phyloP scores from a whole-genome alignment of 1,140 invertebrate genomes.

The Phenacoccus solenopsis region DNA sequence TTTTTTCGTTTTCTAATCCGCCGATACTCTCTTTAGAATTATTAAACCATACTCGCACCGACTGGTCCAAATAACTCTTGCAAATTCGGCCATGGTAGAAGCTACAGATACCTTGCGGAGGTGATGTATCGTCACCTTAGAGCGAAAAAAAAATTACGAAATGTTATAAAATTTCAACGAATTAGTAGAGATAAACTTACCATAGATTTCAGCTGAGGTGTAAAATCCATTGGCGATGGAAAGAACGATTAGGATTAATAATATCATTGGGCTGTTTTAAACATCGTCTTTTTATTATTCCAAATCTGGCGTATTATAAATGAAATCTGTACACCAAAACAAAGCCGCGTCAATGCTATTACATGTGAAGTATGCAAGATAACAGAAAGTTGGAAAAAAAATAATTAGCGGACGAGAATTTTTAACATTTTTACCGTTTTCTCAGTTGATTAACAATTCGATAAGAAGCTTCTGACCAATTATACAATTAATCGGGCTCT shows the following conservation, averaged over 20 bases:
- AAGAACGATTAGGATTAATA: not conserved
- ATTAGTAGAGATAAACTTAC: not conserved
- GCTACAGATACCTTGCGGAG: constrained; percentile 54
- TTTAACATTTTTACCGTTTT: no score
- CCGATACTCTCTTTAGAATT: constrained; percentile 48
- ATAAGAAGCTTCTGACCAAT: no score
- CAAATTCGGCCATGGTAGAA: constrained; percentile 81
- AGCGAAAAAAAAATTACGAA: not conserved
- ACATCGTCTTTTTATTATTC: not conserved
- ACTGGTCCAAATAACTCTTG: constrained; percentile 56
- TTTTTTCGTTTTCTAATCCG: constrained; percentile 70
- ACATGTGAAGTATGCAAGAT: no score
- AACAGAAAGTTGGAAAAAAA: no score
- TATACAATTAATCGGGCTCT: no score
- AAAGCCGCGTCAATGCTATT: no score
- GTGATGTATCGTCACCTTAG: not conserved
- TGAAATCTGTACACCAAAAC: no score
- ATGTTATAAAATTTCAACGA: not conserved
- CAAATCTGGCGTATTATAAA: not conserved
- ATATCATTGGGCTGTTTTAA: not conserved
- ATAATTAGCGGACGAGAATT: no score
- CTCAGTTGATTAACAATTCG: no score
- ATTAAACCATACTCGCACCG: constrained; percentile 70
- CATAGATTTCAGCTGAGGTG: not conserved
- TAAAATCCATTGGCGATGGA: not conserved